Evolutionary conservation across 2,888 invertebrate genomes (phyloP), one percentile per base, ranked within the genome.

Genomic region (Aphodius sticticus): DNA sequence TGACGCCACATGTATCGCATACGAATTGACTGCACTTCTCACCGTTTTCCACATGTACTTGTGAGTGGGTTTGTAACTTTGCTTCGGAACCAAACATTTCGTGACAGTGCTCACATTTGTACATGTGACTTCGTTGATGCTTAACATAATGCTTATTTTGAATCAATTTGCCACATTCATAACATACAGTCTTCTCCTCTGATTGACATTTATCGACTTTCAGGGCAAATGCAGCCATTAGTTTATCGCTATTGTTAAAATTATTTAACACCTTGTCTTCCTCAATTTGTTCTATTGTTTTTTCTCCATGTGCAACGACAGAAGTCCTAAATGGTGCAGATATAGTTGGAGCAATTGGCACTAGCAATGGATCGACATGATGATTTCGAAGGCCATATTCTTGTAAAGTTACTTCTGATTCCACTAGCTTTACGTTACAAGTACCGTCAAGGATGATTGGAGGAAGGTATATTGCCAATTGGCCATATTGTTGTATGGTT

Each of bases 91-190:
- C 86, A 80, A 88, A 88, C 79, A 85, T 84, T 81, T 88, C 89
- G 0, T 86, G 86, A 79, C 89, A 89, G 36, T 88, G 83, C 37
- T 89, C 87, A 78, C 89, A 89, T 3, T 86, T 85, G 53, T 78
- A 80, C 38, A 16, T 26, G 69, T 80, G 80, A 37, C 76, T 78
- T 16, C 53, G 77, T n/a, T 71, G 77, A 37, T 79, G 81, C 70
- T 72, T 81, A 7, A 79, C 77, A 36, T 74, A 79, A 38, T 82
- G 36, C 76, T 82, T 82, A 14, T 81, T 79, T 26, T 69, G 70
- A 9, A 83, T 71, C 26, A 82, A 75, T 70, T 81, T 81, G n/a
- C 84, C 84, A 69, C 84, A 84, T 71, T 81, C 77, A 35, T 81
- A 79, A 74, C 84, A 84, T 2, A 83, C 71, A 15, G 76, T 78